Percentiles rank a stretch among this genome's conserved stretches.
Conservation (phyloP, 2,113 vertebrate genomes). For the Nycticebus coucang region DNA sequence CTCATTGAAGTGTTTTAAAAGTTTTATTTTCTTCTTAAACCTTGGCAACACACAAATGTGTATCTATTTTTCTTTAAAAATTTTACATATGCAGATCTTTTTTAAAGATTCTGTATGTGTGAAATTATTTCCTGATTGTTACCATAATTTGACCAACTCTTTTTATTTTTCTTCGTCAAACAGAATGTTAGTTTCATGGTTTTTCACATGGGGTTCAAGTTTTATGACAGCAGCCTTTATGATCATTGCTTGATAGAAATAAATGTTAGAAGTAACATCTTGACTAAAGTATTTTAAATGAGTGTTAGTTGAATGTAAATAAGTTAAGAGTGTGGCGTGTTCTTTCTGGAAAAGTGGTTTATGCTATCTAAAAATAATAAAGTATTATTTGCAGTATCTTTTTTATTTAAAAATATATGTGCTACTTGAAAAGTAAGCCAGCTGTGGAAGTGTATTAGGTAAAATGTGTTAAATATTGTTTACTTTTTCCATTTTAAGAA, state of each 20-base stretch:
- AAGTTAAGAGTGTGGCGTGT: neutral
- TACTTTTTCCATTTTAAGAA: constrained; percentile 32
- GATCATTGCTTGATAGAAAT: neutral
- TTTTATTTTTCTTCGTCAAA: neutral
- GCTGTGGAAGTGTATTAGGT: neutral
- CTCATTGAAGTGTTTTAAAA: neutral
- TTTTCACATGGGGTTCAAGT: neutral
- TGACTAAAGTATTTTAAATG: constrained; percentile 50
- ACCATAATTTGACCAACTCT: neutral
- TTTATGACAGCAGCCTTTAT: neutral
- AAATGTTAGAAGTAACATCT: neutral
- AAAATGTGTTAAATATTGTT: constrained; percentile 28
- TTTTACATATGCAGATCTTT: neutral
- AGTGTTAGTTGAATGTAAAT: neutral
- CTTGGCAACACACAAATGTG: neutral
- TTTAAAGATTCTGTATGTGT: neutral
- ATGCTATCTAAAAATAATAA: constrained; percentile 14
- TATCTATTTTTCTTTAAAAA: neutral
- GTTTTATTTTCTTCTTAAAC: neutral
- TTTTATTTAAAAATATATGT: neutral
- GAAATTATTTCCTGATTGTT: constrained; percentile 5
- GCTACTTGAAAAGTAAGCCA: neutral
- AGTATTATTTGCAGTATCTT: neutral
- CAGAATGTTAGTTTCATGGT: neutral
- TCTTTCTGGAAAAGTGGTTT: constrained; percentile 1